phyloP scores from a whole-genome alignment of 2,797 vertebrate genomes.

The Amphiprion clarkii region DNA sequence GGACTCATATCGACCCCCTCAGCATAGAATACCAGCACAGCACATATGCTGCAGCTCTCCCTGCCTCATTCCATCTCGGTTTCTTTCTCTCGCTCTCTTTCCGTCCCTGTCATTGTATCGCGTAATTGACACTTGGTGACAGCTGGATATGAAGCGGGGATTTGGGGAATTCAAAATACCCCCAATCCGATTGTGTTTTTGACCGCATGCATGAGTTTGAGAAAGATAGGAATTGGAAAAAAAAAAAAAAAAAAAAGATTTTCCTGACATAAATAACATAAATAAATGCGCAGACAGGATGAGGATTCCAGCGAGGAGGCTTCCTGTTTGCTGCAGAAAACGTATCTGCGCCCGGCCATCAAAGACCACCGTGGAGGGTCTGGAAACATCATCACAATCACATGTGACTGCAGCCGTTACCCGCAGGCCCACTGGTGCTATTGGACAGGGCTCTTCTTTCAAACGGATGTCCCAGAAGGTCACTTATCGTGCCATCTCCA shows the following conservation, averaged over 20 bases:
- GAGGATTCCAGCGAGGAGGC: neutral
- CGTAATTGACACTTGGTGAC: conserved; percentile 73
- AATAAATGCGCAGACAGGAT: neutral
- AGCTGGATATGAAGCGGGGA: conserved; percentile 69
- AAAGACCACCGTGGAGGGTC: conserved; percentile 53
- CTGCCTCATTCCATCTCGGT: conserved; percentile 41
- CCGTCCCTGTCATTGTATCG: conserved; percentile 55
- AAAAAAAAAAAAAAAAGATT: neutral
- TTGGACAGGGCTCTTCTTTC: conserved; percentile 64
- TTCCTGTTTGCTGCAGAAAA: conserved; percentile 48
- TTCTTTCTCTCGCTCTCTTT: conserved; percentile 28
- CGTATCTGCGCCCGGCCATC: conserved; percentile 9
- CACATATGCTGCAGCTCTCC: conserved; percentile 70
- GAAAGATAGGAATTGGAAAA: conserved; percentile 6
- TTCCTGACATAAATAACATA: neutral
- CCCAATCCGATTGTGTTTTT: conserved; percentile 14
- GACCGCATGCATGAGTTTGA: neutral
- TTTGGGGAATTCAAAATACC: conserved; percentile 56
- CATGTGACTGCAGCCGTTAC: conserved; percentile 48
- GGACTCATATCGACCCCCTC: conserved; percentile 81
- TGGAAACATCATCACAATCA: conserved; percentile 54
- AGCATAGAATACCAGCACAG: conserved; percentile 78
- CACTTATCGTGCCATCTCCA: conserved; percentile 55
- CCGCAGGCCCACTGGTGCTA: conserved; percentile 46
- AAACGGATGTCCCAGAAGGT: conserved; percentile 43